Evolutionary conservation across 2,797 vertebrate species (phyloP), one percentile per base, ranked within the genome.

Genomic region (Siniperca obscura): DNA sequence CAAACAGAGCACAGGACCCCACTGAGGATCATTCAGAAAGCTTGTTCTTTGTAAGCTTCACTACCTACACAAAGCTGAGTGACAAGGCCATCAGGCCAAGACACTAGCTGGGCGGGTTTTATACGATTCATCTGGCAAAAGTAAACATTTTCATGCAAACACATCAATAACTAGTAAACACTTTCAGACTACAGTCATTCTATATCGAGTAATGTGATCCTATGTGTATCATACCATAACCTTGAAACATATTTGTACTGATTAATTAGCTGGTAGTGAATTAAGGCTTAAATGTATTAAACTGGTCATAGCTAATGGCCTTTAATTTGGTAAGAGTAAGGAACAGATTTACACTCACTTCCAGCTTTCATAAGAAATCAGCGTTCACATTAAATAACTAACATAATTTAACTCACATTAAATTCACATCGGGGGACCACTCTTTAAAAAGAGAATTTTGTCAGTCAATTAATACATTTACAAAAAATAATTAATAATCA

Each of bases 1-100:
- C 69, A 74, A 34, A 69, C 50, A 50, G 21, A 76, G 22, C 16
- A 42, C 55, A 59, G 9, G 36, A 65, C 46, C 48, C 27, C 16
- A 5, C 4, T 12, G 38, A 55, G 19, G n/a, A 61, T 57, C 44
- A 57, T 38, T 66, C 9, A 30, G 21, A 7, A 9, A 34, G 27
- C 44, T 56, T 48, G 53, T 3, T 69, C 7, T 30, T 25, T 50
- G 30, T 73, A 17, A 60, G 53, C 17, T n/a, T 42, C n/a, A n/a
- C 27, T 11, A 5, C 7, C 16, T n/a, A 19, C 55, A 62, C 25
- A 44, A 19, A 53, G 30, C 25, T 12, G 19, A 52, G 9, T 25
- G 55, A 22, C 9, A 4, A 44, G 7, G 27, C 40, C 27, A 60
- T 59, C 55, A 52, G 30, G 55, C 12, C 44, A 19, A 34, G 67